phyloP scores from a whole-genome alignment of 2,113 vertebrate genomes.

The Pelusios castaneus region DNA sequence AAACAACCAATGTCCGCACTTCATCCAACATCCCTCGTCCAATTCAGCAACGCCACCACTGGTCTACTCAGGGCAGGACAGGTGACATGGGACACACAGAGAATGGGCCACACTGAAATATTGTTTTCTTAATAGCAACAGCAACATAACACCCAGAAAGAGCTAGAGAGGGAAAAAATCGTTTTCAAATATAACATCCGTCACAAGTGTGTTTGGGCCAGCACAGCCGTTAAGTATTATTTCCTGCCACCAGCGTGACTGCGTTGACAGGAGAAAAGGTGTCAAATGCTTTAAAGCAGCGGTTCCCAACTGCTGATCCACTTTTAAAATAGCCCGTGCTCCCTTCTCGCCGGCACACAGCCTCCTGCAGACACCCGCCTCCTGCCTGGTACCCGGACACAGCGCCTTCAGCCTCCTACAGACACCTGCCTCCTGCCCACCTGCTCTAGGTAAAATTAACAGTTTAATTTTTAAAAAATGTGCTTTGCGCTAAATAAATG shows the following conservation, averaged over 20 bases:
- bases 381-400: too few relatives aligned
- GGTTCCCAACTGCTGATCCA: too few relatives aligned
- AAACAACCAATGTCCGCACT: fast-evolving
- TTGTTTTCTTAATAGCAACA: neutral
- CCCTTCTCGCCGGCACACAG: too few relatives aligned
- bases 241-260: neutral
- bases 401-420: too few relatives aligned
- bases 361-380: too few relatives aligned
- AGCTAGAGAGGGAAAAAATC: neutral
- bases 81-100: neutral
- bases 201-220: fast-evolving
- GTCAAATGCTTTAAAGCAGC: neutral
- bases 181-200: neutral
- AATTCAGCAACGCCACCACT: fast-evolving
- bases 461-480: too few relatives aligned
- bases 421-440: too few relatives aligned
- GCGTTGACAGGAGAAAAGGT: fast-evolving
- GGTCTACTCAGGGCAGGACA: neutral
- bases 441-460: too few relatives aligned
- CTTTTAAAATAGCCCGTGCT: too few relatives aligned
- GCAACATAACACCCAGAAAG: neutral
- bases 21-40: neutral
- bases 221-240: neutral
- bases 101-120: neutral
- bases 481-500: too few relatives aligned